Evolutionary conservation across 2,888 invertebrate species (phyloP).

Genomic region (Sericinus montela): DNA sequence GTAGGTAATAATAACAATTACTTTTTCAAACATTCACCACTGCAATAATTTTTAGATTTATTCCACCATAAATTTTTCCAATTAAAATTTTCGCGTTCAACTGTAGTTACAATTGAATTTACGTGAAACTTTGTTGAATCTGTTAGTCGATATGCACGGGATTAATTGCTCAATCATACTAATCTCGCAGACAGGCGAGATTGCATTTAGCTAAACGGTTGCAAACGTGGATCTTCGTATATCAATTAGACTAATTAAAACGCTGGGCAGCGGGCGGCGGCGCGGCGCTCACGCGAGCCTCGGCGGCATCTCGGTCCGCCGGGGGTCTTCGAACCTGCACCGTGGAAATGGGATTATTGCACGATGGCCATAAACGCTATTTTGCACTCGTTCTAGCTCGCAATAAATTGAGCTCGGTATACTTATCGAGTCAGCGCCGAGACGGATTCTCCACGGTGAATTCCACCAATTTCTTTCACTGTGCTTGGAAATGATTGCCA

Average conservation of each 20-base stretch:
- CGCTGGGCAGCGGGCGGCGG: conserved; percentile 31
- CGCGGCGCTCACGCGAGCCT: conserved; percentile 47
- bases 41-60: background rate
- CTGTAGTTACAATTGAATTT: too few species aligned
- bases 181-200: conserved; percentile 22
- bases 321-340: conserved; percentile 64
- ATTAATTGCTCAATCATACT: conserved; percentile 19
- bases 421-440: conserved; percentile 21
- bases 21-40: conserved; percentile 38
- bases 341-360: conserved; percentile 73
- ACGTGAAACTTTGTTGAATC: background rate
- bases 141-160: background rate
- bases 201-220: conserved; percentile 32
- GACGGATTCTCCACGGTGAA: conserved; percentile 23
- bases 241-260: conserved; percentile 65
- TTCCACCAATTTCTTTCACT: conserved; percentile 4
- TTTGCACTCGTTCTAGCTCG: conserved; percentile 52
- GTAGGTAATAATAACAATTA: conserved; percentile 10
- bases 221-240: conserved; percentile 36
- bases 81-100: too few species aligned
- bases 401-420: conserved; percentile 32
- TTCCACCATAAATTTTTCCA: too few species aligned
- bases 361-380: conserved; percentile 57
- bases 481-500: background rate
- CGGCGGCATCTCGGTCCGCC: conserved; percentile 26